Evolutionary conservation across 2,797 vertebrate species (phyloP), one percentile per base, ranked within the genome.

Genomic region (Streptopelia turtur): DNA sequence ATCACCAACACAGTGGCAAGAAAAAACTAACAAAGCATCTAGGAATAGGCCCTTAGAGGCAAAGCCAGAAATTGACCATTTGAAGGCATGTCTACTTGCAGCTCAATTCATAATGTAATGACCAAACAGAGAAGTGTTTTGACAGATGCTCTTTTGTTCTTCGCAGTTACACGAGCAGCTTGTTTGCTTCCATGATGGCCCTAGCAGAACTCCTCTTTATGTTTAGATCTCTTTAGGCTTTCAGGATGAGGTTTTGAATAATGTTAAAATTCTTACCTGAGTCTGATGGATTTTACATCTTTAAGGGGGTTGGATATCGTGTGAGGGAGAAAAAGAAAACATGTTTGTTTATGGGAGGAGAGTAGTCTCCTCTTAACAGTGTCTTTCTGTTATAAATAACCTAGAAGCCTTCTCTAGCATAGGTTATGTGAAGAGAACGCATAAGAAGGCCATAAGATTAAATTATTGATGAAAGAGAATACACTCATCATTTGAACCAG

Each of bases 121-220:
- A 57, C 87, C 60, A 45, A 68, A 35, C 10, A 87, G 45, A 57
- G 35, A 65, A 94, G 35, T 52, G 35, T 86, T 91, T 76, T 92
- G 85, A 49, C 65, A 88, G 61, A 69, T 92, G 52, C 59, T 84
- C n/a, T 53, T 89, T 84, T 86, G 68, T 81, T 92, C 87, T 94
- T 92, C 61, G 71, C 78, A 64, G n/a, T 91, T 94, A 85, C 3
- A 30, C 47, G 83, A 66, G 65, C 65, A 74, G 53, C 52, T 69
- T 69, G 55, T 80, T 89, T 87, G 56, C 25, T 94, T 90, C 80
- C 23, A 7, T 71, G 79, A 71, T 93, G 55, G 35, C 61, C 55
- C 27, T 49, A 89, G n/a, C 87, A 75, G 65, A 83, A 53, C 24
- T 47, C 9, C 33, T 64, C n/a, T 25, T 57, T 45, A 37, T 68